Evolutionary conservation across 2,797 vertebrate species (phyloP).

Genomic region (Rhadinocentrus ornatus): DNA sequence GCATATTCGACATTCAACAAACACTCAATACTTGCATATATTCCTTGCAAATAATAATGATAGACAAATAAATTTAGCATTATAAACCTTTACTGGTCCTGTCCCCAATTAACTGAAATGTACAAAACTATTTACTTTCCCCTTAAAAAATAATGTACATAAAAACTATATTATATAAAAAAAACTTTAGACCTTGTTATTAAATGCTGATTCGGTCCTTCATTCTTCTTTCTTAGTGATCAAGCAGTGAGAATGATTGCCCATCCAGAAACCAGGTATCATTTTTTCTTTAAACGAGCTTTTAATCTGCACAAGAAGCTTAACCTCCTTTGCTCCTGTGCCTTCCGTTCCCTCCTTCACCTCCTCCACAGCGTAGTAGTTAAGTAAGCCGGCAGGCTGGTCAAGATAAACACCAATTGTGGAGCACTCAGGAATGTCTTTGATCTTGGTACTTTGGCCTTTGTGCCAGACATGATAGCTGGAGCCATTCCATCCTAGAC

Average conservation of each 20-base stretch:
- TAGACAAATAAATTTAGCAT: constrained; percentile 32
- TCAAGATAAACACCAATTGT: constrained; percentile 72
- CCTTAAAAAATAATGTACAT: too few relatives aligned
- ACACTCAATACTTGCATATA: constrained; percentile 21
- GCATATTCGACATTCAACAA: constrained; percentile 21
- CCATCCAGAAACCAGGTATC: constrained; percentile 77
- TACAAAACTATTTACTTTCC: background rate
- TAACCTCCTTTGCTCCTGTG: constrained; percentile 56
- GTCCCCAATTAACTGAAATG: constrained; percentile 17
- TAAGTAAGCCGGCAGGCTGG: constrained; percentile 74
- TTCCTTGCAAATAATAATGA: constrained; percentile 35
- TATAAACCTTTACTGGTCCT: constrained; percentile 46
- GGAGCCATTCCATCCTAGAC: constrained; percentile 74
- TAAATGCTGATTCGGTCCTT: constrained; percentile 1
- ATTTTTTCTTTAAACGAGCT: constrained; percentile 68
- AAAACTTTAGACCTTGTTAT: background rate
- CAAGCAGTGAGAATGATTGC: constrained; percentile 61
- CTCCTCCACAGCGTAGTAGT: constrained; percentile 73
- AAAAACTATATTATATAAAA: too few relatives aligned
- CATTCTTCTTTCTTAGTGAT: constrained; percentile 62
- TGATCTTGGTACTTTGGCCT: constrained; percentile 32
- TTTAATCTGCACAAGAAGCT: constrained; percentile 64
- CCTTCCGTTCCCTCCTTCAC: constrained; percentile 51
- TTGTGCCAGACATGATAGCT: constrained; percentile 73
- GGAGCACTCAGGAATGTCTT: constrained; percentile 45